Conservation (phyloP, 2,888 invertebrate species). For the Smittia sp. region DNA sequence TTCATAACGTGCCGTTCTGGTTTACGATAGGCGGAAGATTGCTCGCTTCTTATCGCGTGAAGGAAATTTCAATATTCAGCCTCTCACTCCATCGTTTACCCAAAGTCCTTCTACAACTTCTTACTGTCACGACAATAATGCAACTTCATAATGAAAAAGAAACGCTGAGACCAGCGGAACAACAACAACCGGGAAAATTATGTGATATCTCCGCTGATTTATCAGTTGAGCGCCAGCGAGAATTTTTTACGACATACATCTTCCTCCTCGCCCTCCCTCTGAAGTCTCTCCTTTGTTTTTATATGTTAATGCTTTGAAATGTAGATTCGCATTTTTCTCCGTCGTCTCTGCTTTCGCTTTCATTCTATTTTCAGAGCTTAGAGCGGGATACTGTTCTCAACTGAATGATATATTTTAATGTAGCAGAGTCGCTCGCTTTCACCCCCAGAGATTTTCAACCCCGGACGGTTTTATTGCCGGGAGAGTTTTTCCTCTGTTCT, state of each 20-base stretch:
- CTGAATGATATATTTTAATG: constrained; percentile 5
- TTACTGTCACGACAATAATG: too few relatives aligned
- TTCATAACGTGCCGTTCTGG: not conserved
- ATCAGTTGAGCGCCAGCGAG: constrained; percentile 28
- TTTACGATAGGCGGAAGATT: not conserved
- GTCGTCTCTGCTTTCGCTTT: not conserved
- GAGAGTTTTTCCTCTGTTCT: too few relatives aligned
- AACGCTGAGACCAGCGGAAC: not conserved
- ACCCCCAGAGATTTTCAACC: not conserved
- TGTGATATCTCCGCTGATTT: constrained; percentile 36
- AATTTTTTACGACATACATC: constrained; percentile 29
- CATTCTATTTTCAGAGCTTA: not conserved
- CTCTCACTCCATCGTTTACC: too few relatives aligned
- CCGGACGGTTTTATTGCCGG: not conserved
- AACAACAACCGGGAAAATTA: constrained; percentile 16
- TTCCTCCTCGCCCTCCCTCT: not conserved
- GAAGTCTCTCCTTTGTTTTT: not conserved
- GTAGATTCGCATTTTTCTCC: not conserved
- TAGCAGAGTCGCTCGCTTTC: not conserved
- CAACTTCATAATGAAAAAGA: not conserved
- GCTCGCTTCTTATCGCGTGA: not conserved
- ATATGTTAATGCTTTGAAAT: constrained; percentile 16
- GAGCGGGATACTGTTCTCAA: not conserved
- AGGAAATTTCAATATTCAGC: too few relatives aligned
- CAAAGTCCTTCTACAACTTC: too few relatives aligned